Base-by-base conservation (phyloP, 1,140 invertebrate genomes). In the Drosophila sturtevanti region DNA sequence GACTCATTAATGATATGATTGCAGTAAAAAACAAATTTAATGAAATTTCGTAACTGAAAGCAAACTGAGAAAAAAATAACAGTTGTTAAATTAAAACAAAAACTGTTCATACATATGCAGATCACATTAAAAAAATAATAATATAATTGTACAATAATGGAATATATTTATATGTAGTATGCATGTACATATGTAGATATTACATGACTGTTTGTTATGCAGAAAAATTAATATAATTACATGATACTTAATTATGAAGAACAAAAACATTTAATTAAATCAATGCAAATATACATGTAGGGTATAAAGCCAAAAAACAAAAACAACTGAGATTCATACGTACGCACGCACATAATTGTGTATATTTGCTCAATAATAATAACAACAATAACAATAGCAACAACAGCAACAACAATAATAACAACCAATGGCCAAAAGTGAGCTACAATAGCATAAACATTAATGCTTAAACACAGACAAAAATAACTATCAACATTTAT, bases 401-500 rank as follows among this genome's bases (percentile, higher is more conserved):
- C n/a, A 31, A 58, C 27, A 54, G 58, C 21, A 61, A 56, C 55
- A 63, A 54, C 31, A 63, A 54, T 31, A 64, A 21, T 11, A 66
- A 51, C 34, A 58, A 14, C 38, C 34, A 51, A 72, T 37, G 48
- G 24, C 63, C 16, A 59, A 65, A 51, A 59, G 58, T 62, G 70
- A 74, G 73, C 70, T 66, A 81, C 62, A 80, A 72, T 71, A 87
- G 74, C 65, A 87, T 87, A 72, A 87, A 87, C 81, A 79, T 78
- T 87, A 86, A 87, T 75, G 82, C 70, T 86, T 81, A 68, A 86
- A 68, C 79, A 72, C 79, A 86, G 81, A 87, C 81, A 81, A 16
- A 21, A 87, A 87, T 87, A 86, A 86, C 86, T 82, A 86, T 86
- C 86, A 86, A 86, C 81, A 81, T 87, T 86, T 81, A 87, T 86